Percentiles rank a stretch among this genome's conserved stretches.
Evolutionary conservation across 2,113 vertebrate genomes (phyloP).

Genomic region (Eudyptes chrysolophus): DNA sequence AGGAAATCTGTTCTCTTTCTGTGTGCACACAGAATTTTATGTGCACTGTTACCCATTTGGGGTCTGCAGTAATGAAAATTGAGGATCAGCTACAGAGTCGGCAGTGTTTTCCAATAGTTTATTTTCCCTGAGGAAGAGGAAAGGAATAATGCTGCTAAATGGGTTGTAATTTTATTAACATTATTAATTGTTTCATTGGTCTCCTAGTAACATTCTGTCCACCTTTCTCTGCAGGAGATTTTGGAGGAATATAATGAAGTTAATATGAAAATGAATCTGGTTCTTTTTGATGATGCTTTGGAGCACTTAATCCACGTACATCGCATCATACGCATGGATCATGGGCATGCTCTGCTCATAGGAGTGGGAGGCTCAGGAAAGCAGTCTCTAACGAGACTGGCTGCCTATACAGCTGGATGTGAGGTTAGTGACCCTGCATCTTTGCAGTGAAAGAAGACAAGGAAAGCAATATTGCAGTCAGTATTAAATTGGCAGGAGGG

Average conservation of each 20-base stretch:
- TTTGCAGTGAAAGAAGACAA: background rate
- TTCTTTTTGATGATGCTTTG: slow-evolving; percentile 94
- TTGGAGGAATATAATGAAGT: slow-evolving; percentile 93
- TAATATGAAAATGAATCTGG: slow-evolving; percentile 86
- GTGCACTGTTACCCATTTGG: background rate
- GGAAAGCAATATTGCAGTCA: background rate
- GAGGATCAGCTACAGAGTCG: background rate
- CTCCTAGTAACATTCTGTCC: background rate
- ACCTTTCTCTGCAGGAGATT: slow-evolving; percentile 80
- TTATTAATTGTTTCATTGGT: background rate
- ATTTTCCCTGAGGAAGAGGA: background rate
- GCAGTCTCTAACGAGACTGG: slow-evolving; percentile 89
- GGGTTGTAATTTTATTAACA: background rate
- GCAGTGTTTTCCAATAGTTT: background rate
- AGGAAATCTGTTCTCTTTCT: background rate
- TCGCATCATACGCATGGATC: slow-evolving; percentile 88
- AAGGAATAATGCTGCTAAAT: background rate
- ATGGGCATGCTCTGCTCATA: slow-evolving; percentile 89
- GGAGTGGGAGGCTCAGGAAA: slow-evolving; percentile 93
- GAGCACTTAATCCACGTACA: slow-evolving; percentile 90
- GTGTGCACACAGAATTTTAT: background rate
- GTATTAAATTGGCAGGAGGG: background rate
- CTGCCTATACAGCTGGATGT: slow-evolving; percentile 86
- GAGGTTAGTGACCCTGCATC: slow-evolving; percentile 76
- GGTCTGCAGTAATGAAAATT: background rate